Base-by-base conservation (phyloP, 2,888 invertebrate species). In the Loripinus fragilis region DNA sequence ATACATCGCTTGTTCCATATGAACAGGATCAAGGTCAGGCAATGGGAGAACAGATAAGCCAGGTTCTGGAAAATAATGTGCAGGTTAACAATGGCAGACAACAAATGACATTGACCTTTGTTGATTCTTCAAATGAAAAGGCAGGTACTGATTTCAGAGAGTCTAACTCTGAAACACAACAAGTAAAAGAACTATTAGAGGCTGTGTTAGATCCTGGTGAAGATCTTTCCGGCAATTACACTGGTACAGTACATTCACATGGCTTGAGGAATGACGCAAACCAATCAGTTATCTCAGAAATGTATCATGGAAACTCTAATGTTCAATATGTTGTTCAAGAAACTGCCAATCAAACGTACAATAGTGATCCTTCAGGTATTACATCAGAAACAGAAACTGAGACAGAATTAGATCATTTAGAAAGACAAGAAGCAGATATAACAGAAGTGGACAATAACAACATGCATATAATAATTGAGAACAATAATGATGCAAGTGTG, bases 391-490 rank as follows among this genome's bases (percentile, higher is more conserved):
- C n/a, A 25, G 55, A 55, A 8, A 33, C 20, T 33, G 60, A 60
- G 3, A 17, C 3, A 2, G 28, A 25, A 28, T 2, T 33, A 1
- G 15, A n/a, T 52, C 7, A n/a, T 15, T 8, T 5, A 2, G 25
- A 2, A 23, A 52, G 1, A 25, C 23, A 12, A 23, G 52, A 25
- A 5, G 33, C 33, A 5, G 30, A 12, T 15, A 33, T 10, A 17
- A 15, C 10, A 28, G 60, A 30, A 60, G 5, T 28, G 23, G 60
- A 60, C 60, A 60, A 60, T 23, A 60, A 20, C n/a, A 33, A 33
- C 23, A 60, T 60, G 60, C 60, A 60, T 60, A 60, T 60, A 12
- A 33, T 60, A 28, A 33, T 60, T 33, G 60, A 60, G 33, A 60
- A 60, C 60, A 60, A 23, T 33, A 20, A 30, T 33, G 33, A 60